Percentiles rank a stretch among this genome's conserved stretches.
Evolutionary conservation across 2,797 vertebrate species (phyloP).

Genomic region (Eurystomus glaucurus): DNA sequence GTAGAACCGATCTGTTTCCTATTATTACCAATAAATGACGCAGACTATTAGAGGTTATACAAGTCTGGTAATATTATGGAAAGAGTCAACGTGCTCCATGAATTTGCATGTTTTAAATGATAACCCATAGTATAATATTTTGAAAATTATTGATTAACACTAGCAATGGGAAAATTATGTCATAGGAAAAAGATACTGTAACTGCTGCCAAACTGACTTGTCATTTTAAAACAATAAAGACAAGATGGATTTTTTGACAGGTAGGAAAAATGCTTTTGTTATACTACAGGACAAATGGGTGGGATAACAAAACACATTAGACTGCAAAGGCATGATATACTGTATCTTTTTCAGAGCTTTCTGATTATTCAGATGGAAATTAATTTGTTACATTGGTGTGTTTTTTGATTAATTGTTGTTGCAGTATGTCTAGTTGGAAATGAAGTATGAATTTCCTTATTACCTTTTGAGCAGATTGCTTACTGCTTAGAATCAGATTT

Average conservation of each 20-base stretch:
- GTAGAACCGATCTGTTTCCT: not conserved
- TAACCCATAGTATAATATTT: not conserved
- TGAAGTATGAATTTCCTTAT: not conserved
- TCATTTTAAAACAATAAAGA: not conserved
- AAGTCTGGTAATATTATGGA: not conserved
- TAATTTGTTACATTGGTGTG: not conserved
- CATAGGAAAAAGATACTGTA: not conserved
- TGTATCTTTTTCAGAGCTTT: not conserved
- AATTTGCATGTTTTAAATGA: conserved; percentile 10
- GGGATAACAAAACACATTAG: not conserved
- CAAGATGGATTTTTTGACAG: not conserved
- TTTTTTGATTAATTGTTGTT: not conserved
- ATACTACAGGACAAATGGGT: not conserved
- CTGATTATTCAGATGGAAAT: not conserved
- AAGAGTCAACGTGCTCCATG: not conserved
- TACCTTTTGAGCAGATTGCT: rapidly evolving
- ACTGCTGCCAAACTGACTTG: not conserved
- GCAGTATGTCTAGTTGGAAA: not conserved
- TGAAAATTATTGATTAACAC: not conserved
- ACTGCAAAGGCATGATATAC: not conserved
- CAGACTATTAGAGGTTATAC: not conserved
- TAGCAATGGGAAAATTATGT: not conserved
- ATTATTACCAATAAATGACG: conserved; percentile 9
- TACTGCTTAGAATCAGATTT: not conserved
- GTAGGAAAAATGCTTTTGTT: not conserved